Conservation (phyloP, 2,113 vertebrate genomes). For the Vulpes ferrilata region DNA sequence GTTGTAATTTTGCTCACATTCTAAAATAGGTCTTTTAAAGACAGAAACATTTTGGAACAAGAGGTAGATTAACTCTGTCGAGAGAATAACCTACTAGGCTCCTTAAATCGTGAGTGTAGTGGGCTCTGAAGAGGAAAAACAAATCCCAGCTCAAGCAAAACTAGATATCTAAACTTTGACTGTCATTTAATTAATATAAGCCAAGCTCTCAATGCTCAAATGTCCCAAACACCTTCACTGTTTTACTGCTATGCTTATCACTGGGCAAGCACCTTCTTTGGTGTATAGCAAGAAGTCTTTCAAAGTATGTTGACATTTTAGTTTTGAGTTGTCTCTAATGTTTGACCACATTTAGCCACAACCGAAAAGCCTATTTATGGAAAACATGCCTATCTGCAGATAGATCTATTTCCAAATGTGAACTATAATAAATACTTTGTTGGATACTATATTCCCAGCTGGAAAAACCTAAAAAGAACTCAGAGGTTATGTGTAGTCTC, state of each 20-base stretch:
- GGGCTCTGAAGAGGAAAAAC: constrained; percentile 10
- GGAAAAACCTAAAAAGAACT: background rate
- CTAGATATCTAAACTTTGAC: background rate
- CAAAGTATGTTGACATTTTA: constrained; percentile 10
- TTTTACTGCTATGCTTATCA: background rate
- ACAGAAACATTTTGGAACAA: constrained; percentile 43
- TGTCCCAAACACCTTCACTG: background rate
- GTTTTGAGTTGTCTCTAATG: constrained; percentile 44
- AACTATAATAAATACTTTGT: background rate
- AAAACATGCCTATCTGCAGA: background rate
- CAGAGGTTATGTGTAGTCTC: background rate
- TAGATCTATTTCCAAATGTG: constrained; percentile 39
- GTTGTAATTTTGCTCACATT: background rate
- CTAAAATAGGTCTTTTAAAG: constrained; percentile 7
- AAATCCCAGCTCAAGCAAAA: constrained; percentile 21
- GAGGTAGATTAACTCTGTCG: background rate
- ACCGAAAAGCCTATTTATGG: background rate
- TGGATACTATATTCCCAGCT: constrained; percentile 11
- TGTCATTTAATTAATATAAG: background rate
- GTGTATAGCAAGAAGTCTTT: background rate
- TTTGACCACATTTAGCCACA: constrained; percentile 15
- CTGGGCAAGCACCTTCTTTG: background rate
- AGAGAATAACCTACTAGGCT: background rate
- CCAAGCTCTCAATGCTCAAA: background rate
- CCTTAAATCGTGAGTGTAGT: background rate